These are phyloP conservation scores for Hylaeus anthracinus DNA, from an alignment of 1,140 invertebrate genomes.

Conservation along the genomic window DNA sequence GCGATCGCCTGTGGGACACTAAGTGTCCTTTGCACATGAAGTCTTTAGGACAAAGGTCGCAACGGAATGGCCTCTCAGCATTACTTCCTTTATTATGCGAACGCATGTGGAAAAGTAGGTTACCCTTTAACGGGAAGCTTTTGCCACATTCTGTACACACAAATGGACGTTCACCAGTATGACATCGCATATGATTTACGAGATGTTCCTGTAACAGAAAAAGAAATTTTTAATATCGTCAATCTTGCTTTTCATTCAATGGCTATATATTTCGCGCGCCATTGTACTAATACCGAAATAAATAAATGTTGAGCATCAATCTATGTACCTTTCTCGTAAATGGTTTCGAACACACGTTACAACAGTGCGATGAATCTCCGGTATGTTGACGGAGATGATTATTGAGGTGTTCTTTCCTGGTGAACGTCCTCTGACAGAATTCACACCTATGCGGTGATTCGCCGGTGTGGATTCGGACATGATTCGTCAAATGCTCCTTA, in stretches of 20 bases:
- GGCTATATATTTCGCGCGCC: too few relatives aligned
- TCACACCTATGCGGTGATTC: slow-evolving; percentile 92
- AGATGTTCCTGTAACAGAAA: slow-evolving; percentile 83
- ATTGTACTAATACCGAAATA: neutral
- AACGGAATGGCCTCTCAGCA: slow-evolving; percentile 94
- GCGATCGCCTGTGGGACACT: slow-evolving; percentile 92
- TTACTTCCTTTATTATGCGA: slow-evolving; percentile 94
- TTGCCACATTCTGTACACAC: slow-evolving; percentile 92
- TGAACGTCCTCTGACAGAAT: slow-evolving; percentile 91
- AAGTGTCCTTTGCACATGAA: slow-evolving; percentile 98
- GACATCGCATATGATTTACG: slow-evolving; percentile 89
- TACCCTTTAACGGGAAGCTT: slow-evolving; percentile 92
- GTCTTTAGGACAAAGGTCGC: slow-evolving; percentile 97
- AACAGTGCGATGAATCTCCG: slow-evolving; percentile 92
- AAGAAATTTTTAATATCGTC: neutral
- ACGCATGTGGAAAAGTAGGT: slow-evolving; percentile 96
- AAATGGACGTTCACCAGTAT: slow-evolving; percentile 93
- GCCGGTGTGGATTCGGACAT: slow-evolving; percentile 87
- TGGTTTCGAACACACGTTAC: slow-evolving; percentile 92
- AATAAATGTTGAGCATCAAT: slow-evolving; percentile 3
- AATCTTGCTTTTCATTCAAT: too few relatives aligned
- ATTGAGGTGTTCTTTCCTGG: slow-evolving; percentile 90
- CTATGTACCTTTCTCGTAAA: slow-evolving; percentile 88
- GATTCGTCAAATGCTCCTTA: slow-evolving; percentile 90
- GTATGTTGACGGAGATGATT: slow-evolving; percentile 94